These are phyloP conservation scores for Drosophila kikkawai DNA, from an alignment of 1,140 invertebrate genomes.

Conservation along the genomic window DNA sequence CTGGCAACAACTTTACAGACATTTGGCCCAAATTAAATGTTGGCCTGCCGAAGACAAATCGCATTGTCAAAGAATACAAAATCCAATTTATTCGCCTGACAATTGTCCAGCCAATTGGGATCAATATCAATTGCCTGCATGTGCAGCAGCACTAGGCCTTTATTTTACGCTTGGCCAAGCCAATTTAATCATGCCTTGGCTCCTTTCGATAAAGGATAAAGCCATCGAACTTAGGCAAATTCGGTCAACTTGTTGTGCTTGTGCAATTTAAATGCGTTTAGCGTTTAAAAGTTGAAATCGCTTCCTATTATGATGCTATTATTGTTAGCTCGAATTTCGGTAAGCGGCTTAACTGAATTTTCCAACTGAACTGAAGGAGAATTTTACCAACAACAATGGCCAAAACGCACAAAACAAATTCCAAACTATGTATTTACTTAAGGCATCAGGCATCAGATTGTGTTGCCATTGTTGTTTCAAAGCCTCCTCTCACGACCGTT, in stretches of 20 bases:
- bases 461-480: slow-evolving; percentile 68
- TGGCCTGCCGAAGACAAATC: slow-evolving; percentile 28
- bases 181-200: slow-evolving; percentile 42
- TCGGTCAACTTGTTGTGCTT: slow-evolving; percentile 33
- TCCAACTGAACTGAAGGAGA: slow-evolving; percentile 47
- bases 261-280: slow-evolving; percentile 52
- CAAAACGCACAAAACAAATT: slow-evolving; percentile 64
- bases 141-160: slow-evolving; percentile 45
- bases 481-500: slow-evolving; percentile 3
- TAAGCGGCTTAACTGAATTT: slow-evolving; percentile 79
- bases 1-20: slow-evolving; percentile 37
- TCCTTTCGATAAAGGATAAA: slow-evolving; percentile 19
- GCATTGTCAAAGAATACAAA: slow-evolving; percentile 60
- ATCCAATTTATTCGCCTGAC: slow-evolving; percentile 73
- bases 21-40: slow-evolving; percentile 49
- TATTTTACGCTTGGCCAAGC: slow-evolving; percentile 64
- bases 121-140: slow-evolving; percentile 50
- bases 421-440: slow-evolving; percentile 80
- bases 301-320: slow-evolving; percentile 69
- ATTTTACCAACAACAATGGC: slow-evolving; percentile 14
- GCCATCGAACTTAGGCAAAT: slow-evolving; percentile 35
- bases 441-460: slow-evolving; percentile 68
- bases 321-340: slow-evolving; percentile 69
- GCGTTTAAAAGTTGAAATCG: slow-evolving; percentile 67
- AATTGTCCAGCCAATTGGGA: slow-evolving; percentile 63